Percentiles rank a stretch among this genome's conserved stretches.
phyloP scores from a whole-genome alignment of 2,888 invertebrate species.

The Neoitamus cyanurus region DNA sequence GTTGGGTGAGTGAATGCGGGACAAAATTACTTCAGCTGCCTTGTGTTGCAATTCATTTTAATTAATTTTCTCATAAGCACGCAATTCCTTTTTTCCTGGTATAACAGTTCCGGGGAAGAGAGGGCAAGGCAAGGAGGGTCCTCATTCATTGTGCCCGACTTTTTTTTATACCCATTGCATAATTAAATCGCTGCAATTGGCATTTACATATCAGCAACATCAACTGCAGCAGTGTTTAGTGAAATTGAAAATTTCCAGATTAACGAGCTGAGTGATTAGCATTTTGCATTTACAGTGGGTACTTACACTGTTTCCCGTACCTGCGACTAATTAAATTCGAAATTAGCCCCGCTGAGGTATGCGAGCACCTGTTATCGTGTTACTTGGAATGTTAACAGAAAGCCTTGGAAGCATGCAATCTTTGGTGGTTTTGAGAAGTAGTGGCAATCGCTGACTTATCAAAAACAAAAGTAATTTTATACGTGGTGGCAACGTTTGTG shows the following conservation, averaged over 20 bases:
- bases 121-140: too few species aligned
- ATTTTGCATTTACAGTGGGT: not conserved
- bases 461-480: not conserved
- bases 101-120: too few species aligned
- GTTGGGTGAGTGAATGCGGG: not conserved
- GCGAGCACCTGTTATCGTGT: not conserved
- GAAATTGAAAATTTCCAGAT: not conserved
- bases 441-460: not conserved
- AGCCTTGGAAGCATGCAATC: not conserved
- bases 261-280: not conserved
- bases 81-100: not conserved
- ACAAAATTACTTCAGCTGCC: not conserved
- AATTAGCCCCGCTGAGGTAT: not conserved
- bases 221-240: not conserved
- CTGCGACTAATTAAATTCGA: not conserved
- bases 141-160: not conserved
- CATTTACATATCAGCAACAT: conserved; percentile 23
- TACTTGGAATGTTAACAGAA: not conserved
- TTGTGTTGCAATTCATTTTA: conserved; percentile 3
- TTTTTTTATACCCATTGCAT: not conserved
- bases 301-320: not conserved
- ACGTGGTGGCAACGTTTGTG: not conserved
- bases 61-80: conserved; percentile 29
- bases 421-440: not conserved
- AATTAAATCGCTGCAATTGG: conserved; percentile 28